Evolutionary conservation across 1,140 invertebrate species (phyloP).

Genomic region (Drosophila hydei): DNA sequence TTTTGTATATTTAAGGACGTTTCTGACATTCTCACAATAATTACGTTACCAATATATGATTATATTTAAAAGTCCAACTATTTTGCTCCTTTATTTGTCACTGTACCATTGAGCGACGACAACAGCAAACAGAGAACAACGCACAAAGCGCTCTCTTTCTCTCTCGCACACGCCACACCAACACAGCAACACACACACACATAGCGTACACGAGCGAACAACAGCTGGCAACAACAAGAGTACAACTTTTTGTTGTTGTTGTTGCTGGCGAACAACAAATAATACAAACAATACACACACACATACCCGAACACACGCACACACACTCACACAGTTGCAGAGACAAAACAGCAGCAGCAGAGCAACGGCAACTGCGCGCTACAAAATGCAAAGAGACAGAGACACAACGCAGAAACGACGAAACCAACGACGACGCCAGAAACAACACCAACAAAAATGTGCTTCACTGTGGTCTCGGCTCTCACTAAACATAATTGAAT

Average conservation of each 20-base stretch:
- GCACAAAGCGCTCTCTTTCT: conserved; percentile 53
- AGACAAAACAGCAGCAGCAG: conserved; percentile 30
- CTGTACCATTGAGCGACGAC: conserved; percentile 31
- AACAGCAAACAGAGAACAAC: conserved; percentile 76
- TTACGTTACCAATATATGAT: too few species aligned
- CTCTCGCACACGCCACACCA: conserved; percentile 18
- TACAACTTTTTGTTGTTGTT: conserved; percentile 64
- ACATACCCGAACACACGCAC: conserved; percentile 8
- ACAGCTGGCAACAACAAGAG: conserved; percentile 61
- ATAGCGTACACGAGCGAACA: conserved; percentile 14
- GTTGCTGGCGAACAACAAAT: conserved; percentile 73
- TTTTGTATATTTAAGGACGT: too few species aligned
- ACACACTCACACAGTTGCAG: conserved; percentile 10
- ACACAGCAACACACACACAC: conserved; percentile 8
- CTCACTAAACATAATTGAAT: conserved; percentile 18
- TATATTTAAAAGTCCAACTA: too few species aligned
- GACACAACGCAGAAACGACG: conserved; percentile 47
- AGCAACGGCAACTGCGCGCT: conserved; percentile 75
- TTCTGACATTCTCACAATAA: too few species aligned
- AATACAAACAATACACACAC: conserved; percentile 75
- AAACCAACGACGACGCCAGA: conserved; percentile 26
- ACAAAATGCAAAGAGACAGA: conserved; percentile 74
- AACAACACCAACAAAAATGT: conserved; percentile 55
- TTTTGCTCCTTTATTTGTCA: too few species aligned
- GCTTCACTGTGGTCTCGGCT: conserved; percentile 30